phyloP scores from a whole-genome alignment of 2,113 vertebrate genomes.

The Pantherophis guttatus region DNA sequence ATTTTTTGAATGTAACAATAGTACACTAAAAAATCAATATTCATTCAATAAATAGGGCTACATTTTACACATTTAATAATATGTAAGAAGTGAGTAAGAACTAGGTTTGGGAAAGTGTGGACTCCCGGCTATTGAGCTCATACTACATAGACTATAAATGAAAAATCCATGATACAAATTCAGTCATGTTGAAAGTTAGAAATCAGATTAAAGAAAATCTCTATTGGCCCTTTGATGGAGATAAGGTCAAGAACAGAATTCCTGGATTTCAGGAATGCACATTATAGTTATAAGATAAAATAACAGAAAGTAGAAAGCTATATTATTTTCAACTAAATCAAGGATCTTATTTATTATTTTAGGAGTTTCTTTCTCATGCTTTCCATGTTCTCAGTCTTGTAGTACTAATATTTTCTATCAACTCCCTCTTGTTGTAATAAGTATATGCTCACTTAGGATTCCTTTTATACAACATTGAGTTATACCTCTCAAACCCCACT shows the following conservation, averaged over 20 bases:
- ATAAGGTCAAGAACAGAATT: background rate
- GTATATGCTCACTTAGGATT: background rate
- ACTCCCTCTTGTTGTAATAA: background rate
- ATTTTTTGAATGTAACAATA: background rate
- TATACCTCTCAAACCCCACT: background rate
- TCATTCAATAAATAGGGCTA: background rate
- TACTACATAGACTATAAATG: background rate
- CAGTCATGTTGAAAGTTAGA: background rate
- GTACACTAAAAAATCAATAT: too few species aligned
- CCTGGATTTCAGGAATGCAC: background rate
- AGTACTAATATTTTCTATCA: background rate
- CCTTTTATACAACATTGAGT: background rate
- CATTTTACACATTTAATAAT: background rate
- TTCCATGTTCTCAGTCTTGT: background rate
- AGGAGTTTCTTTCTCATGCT: background rate
- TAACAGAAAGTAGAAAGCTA: background rate
- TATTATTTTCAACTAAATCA: background rate
- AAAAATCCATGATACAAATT: background rate
- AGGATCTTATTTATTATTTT: background rate
- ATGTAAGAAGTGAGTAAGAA: background rate
- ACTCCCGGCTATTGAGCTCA: background rate
- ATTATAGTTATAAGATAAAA: background rate
- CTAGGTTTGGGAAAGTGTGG: background rate
- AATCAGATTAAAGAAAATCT: background rate
- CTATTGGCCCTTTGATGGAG: background rate